A percentile compares a stretch with the other conserved stretches of the same genome.
Evolutionary conservation across 2,113 vertebrate genomes (phyloP).

Genomic region (Pseudorasbora parva): DNA sequence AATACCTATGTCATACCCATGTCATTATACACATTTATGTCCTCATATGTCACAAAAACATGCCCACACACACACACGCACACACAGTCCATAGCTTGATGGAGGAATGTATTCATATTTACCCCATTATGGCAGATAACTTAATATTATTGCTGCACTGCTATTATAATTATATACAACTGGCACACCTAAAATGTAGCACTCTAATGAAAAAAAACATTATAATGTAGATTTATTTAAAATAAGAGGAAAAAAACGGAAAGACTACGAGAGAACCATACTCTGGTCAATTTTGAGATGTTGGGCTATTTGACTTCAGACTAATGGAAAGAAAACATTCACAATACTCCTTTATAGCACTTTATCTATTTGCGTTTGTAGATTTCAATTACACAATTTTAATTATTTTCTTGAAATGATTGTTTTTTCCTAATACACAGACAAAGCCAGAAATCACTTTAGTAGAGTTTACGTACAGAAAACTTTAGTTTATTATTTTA

Average conservation of each 20-base stretch:
- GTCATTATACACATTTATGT: no score
- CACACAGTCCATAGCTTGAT: neutral
- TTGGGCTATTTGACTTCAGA: neutral
- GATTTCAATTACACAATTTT: no score
- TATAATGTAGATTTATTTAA: neutral
- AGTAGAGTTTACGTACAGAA: neutral
- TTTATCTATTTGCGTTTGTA: no score
- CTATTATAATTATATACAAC: neutral
- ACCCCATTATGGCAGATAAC: no score
- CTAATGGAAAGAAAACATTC: neutral
- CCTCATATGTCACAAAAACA: no score
- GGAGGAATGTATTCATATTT: neutral
- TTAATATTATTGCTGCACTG: no score
- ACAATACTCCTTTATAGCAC: neutral
- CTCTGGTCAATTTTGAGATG: neutral
- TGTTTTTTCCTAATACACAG: no score
- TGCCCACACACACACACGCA: neutral
- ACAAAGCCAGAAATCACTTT: neutral
- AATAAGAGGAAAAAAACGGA: neutral
- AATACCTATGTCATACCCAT: no score
- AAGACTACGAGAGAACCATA: neutral
- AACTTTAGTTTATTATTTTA: neutral
- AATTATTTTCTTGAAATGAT: no score
- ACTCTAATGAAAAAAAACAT: neutral
- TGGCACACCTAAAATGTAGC: neutral